Evolutionary conservation across 2,888 invertebrate species (phyloP).

Genomic region (Neoascia interrupta): DNA sequence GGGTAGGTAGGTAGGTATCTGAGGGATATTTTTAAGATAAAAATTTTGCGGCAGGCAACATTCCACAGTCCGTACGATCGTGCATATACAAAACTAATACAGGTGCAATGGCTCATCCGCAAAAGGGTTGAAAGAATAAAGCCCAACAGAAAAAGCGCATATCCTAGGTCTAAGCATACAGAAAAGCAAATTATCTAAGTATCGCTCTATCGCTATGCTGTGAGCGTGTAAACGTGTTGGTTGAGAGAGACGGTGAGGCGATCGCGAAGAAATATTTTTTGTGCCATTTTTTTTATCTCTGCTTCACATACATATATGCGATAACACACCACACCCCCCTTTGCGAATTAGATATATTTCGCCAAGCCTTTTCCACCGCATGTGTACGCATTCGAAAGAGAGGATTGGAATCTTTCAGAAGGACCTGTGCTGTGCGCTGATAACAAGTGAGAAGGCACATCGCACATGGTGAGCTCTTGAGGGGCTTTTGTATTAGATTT

Average conservation of each 20-base stretch:
- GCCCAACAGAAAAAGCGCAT: background rate
- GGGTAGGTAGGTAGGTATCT: too few relatives aligned
- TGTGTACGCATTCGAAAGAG: constrained; percentile 32
- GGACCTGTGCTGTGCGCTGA: constrained; percentile 41
- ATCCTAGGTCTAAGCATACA: constrained; percentile 16
- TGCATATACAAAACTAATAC: constrained; percentile 36
- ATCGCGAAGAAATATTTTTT: constrained; percentile 19
- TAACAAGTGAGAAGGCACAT: constrained; percentile 46
- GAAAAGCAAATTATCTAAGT: constrained; percentile 8
- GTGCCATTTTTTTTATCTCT: too few relatives aligned
- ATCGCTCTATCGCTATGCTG: constrained; percentile 7
- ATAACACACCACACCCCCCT: constrained; percentile 46
- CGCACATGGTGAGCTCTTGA: background rate
- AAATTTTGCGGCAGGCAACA: constrained; percentile 44
- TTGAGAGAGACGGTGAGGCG: constrained; percentile 40
- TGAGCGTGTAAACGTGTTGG: constrained; percentile 15
- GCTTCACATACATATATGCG: constrained; percentile 12
- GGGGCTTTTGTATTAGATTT: too few relatives aligned
- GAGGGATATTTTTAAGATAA: constrained; percentile 52
- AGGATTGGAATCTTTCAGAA: background rate
- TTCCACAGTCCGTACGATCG: constrained; percentile 44
- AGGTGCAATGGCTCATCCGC: constrained; percentile 67
- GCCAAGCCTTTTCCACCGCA: constrained; percentile 9
- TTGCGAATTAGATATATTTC: constrained; percentile 24
- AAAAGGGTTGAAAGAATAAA: constrained; percentile 45